Evolutionary conservation across 2,797 vertebrate species (phyloP).

Genomic region (Uromys caudimaculatus): DNA sequence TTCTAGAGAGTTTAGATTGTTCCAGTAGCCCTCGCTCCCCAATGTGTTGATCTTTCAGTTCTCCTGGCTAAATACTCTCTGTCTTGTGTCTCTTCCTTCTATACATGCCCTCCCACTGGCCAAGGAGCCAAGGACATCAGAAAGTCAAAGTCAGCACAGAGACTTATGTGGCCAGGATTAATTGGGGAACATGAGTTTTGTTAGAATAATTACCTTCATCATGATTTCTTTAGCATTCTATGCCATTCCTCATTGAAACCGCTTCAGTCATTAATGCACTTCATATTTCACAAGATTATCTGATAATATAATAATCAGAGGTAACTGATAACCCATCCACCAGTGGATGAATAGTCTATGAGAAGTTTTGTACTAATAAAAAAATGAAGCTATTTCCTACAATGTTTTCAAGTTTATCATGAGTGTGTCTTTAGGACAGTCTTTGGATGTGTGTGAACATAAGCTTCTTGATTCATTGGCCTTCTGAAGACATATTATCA

Average conservation of each 20-base stretch:
- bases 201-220: neutral
- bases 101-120: neutral
- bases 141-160: neutral
- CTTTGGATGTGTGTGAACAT: neutral
- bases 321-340: neutral
- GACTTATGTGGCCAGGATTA: slow-evolving; percentile 2
- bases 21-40: neutral
- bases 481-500: neutral
- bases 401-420: slow-evolving; percentile 1
- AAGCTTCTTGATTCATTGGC: neutral
- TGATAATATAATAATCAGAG: slow-evolving; percentile 13
- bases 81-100: neutral
- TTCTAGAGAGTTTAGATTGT: neutral
- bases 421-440: neutral
- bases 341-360: neutral
- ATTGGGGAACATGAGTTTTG: neutral
- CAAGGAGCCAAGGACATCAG: neutral
- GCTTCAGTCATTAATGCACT: neutral
- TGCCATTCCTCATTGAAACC: slow-evolving; percentile 8
- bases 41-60: neutral
- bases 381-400: neutral
- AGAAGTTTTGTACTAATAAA: neutral
- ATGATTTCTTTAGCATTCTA: slow-evolving; percentile 35
- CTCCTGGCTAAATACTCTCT: neutral
- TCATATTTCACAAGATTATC: neutral